phyloP scores from a whole-genome alignment of 2,888 invertebrate genomes.

The Tipula helvola region DNA sequence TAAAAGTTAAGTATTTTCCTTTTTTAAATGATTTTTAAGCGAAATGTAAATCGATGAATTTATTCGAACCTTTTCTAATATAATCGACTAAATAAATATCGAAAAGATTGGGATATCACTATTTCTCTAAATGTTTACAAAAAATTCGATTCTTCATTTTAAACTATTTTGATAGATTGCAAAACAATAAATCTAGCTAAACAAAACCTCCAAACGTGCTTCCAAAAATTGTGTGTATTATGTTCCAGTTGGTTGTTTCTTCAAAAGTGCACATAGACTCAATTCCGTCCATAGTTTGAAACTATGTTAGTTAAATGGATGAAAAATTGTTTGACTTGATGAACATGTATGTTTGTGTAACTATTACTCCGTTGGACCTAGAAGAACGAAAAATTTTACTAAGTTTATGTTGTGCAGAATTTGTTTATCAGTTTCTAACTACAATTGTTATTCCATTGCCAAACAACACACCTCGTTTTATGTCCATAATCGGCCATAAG shows the following conservation, averaged over 20 bases:
- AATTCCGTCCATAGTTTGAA: neutral
- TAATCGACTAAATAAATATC: too few relatives aligned
- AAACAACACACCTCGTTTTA: neutral
- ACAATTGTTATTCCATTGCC: neutral
- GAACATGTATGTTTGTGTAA: neutral
- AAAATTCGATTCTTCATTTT: too few relatives aligned
- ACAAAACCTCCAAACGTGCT: neutral
- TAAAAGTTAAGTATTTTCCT: too few relatives aligned
- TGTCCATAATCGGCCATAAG: neutral
- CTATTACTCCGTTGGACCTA: neutral
- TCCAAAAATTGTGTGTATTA: neutral
- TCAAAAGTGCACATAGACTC: neutral
- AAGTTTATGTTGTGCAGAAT: neutral
- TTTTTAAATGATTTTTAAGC: too few relatives aligned
- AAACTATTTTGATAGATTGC: too few relatives aligned
- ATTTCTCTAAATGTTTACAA: too few relatives aligned
- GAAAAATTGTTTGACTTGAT: neutral
- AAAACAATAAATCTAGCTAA: too few relatives aligned
- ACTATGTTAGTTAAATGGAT: neutral
- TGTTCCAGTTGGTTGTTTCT: neutral
- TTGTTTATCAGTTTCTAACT: neutral
- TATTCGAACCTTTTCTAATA: too few relatives aligned
- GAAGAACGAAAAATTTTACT: neutral
- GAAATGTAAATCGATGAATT: too few relatives aligned
- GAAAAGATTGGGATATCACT: too few relatives aligned